These are phyloP conservation scores for Meloidogyne hapla DNA, from an alignment of 1,140 invertebrate genomes.

Conservation along the genomic window DNA sequence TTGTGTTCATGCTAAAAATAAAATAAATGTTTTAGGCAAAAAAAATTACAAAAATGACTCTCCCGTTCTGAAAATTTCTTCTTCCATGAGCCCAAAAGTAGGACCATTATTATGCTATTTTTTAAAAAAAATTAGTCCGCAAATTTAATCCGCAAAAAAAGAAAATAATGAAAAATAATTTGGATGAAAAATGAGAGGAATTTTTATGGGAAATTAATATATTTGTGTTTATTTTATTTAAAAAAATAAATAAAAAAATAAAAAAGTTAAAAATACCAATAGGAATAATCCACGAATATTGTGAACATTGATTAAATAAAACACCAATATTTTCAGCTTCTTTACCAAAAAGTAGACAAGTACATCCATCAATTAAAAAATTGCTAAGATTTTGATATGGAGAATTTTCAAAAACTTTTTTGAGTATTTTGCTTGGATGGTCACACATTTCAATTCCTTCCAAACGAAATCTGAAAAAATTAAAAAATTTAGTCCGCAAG, in stretches of 20 bases:
- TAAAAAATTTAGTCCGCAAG: background rate
- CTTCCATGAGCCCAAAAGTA: too few relatives aligned
- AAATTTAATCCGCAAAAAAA: too few relatives aligned
- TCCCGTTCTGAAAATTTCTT: too few relatives aligned
- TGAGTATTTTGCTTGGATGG: constrained; percentile 17
- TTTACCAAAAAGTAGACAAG: constrained; percentile 22
- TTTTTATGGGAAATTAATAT: too few relatives aligned
- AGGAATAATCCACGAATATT: constrained; percentile 18
- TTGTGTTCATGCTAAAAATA: too few relatives aligned
- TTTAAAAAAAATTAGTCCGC: too few relatives aligned
- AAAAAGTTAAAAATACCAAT: constrained; percentile 5
- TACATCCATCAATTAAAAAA: constrained; percentile 21
- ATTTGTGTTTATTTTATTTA: too few relatives aligned
- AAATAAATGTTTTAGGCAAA: too few relatives aligned
- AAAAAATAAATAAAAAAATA: background rate
- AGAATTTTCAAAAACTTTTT: constrained; percentile 20
- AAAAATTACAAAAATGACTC: too few relatives aligned
- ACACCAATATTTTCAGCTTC: constrained; percentile 8
- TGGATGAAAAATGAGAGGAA: too few relatives aligned
- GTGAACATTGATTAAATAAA: constrained; percentile 5
- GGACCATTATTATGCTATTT: too few relatives aligned
- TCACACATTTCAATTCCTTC: constrained; percentile 21
- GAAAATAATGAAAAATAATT: too few relatives aligned
- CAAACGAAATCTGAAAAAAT: constrained; percentile 15
- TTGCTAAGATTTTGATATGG: background rate